Base-by-base conservation (phyloP, 2,113 vertebrate genomes). In the Caranx ignobilis region DNA sequence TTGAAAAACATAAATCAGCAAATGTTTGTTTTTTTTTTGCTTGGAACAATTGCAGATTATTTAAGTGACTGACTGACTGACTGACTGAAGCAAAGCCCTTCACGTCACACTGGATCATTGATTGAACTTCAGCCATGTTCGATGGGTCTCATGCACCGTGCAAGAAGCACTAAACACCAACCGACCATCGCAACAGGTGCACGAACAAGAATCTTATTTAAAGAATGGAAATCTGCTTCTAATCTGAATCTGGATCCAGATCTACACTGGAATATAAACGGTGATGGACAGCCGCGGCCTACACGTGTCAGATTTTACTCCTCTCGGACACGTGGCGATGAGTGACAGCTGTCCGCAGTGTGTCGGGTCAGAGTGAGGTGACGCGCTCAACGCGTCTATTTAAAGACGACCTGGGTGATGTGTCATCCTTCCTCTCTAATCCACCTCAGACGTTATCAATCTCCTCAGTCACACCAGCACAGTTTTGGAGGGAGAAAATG, bases 371-470 rank as follows among this genome's bases (percentile, higher is more conserved):
- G 5, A 5, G 5, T 54, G 81, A 80, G 72, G 71, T 48, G 67
- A 75, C 37, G 10, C 37, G 11, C 15, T 77, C 35, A 43, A 45
- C 54, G 4, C 39, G 2, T 75, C 74, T 83, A 83, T 85, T 76
- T 67, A 60, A 76, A 31, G 68, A 54, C 47, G 69, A 74, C 62
- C 26, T 57, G 56, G 60, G 41, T 1, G 2, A 10, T 21, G 59
- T 39, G 50, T 84, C 71, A 21, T 79, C 57, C 37, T 8, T 37
- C 26, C 18, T 71, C 45, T 18, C 12, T 80, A 80, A 87, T 87
- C 84, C 73, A 11, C 61, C 73, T 77, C 85, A 85, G 82, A 70
- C 1, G 11, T 79, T 87, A 67, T 87, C 79, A 81, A 89, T 91
- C 75, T 86, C 39, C 75, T 77, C 66, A 59, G 75, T 83, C 80